Evolutionary conservation across 2,113 vertebrate genomes (phyloP), one percentile per base, ranked within the genome.

Genomic region (Pollimyrus isidori): DNA sequence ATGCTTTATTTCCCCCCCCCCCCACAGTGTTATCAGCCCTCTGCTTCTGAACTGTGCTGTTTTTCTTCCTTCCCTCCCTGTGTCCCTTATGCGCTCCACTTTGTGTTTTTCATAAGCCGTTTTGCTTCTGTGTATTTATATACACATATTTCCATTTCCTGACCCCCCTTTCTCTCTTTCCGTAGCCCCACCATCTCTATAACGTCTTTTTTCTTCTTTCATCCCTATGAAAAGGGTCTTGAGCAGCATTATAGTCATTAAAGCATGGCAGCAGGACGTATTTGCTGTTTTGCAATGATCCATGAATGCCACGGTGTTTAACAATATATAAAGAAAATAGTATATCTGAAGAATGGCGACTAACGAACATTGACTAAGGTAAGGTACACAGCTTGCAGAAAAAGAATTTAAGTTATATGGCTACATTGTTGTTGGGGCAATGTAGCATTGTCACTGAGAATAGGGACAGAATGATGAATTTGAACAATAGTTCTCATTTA

Each of bases 171-270:
- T 15, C 26, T 49, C 80, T 42, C 49, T 5, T 23, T 39, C 30
- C 62, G 30, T 69, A 26, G 13, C n/a, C 39, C 19, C 19, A 39
- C 15, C 84, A 30, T 19, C 89, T 30, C 21, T 80, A 26, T 13
- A 84, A 89, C 53, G 6, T 15, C 42, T 91, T 89, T 46, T 87
- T 80, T 48, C 39, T 49, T 90, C 21, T 5, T 53, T 56, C 86
- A 23, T 73, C 49, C 23, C 17, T 45, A 19, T 87, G 26, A 19
- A 35, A 42, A 69, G 7, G 86, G 11, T 90, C 50, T 19, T 26
- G 58, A 53, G 26, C 76, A 52, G 2, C 26, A 86, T 83, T 11
- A 17, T 65, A 53, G 48, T 23, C 26, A 58, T 45, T 6, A 26
- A 56, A 21, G 19, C 50, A 48, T 65, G 69, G 23, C 65, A 46